phyloP scores from a whole-genome alignment of 2,888 invertebrate species.

The Cacoxenus indagator region DNA sequence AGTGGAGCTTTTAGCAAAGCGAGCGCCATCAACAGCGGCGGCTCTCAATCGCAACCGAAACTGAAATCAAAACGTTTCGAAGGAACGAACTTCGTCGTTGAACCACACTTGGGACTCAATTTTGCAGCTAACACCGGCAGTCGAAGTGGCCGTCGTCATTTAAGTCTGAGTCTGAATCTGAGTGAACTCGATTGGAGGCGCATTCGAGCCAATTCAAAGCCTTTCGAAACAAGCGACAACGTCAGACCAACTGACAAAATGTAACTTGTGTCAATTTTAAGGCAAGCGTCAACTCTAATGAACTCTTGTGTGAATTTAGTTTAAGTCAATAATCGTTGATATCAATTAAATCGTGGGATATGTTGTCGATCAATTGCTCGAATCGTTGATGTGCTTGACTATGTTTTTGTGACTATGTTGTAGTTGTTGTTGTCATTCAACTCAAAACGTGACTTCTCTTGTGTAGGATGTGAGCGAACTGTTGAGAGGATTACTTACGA shows the following conservation, averaged over 20 bases:
- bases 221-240: slow-evolving; percentile 22
- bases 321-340: slow-evolving; percentile 60
- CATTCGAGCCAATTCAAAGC: background rate
- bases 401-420: background rate
- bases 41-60: slow-evolving; percentile 16
- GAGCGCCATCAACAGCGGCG: background rate
- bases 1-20: background rate
- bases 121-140: slow-evolving; percentile 35
- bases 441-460: background rate
- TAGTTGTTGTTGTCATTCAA: background rate
- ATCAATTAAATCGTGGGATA: slow-evolving; percentile 53
- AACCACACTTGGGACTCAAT: slow-evolving; percentile 62
- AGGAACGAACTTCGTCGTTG: background rate
- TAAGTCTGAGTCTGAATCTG: slow-evolving; percentile 27
- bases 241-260: slow-evolving; percentile 45
- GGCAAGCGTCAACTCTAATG: slow-evolving; percentile 65
- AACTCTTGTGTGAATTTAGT: slow-evolving; percentile 64
- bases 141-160: background rate
- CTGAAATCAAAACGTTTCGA: slow-evolving; percentile 2
- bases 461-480: background rate
- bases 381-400: slow-evolving; percentile 14
- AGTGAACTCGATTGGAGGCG: slow-evolving; percentile 13
- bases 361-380: slow-evolving; percentile 15
- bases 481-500: no score
- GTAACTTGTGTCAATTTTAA: slow-evolving; percentile 65